Evolutionary conservation across 2,888 invertebrate species (phyloP).

Genomic region (Mesorhabditis spiculigera): DNA sequence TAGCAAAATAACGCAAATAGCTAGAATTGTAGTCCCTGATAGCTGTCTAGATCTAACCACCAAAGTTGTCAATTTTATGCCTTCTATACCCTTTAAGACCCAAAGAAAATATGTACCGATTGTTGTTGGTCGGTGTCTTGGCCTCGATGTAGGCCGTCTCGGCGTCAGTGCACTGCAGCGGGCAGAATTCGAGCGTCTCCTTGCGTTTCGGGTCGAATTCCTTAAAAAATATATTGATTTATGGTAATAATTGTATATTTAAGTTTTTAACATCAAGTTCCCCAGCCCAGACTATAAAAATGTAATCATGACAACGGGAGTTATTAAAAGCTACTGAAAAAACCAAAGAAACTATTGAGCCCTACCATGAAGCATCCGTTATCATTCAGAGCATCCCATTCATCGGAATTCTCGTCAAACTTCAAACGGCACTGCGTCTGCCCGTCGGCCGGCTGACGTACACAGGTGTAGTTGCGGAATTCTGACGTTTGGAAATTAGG

Average conservation of each 20-base stretch:
- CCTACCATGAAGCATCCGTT: conserved; percentile 6
- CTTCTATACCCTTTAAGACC: too few relatives aligned
- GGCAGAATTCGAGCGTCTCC: conserved; percentile 3
- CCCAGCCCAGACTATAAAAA: neutral
- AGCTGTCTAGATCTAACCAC: too few relatives aligned
- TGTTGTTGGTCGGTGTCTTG: neutral
- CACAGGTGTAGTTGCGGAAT: neutral
- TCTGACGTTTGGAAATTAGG: neutral
- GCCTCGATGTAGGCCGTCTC: neutral
- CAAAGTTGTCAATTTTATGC: too few relatives aligned
- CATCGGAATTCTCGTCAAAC: neutral
- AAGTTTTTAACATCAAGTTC: too few relatives aligned
- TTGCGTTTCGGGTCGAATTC: conserved; percentile 27
- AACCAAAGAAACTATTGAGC: neutral
- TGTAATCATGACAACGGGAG: neutral
- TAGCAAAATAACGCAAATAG: too few relatives aligned
- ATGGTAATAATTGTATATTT: too few relatives aligned
- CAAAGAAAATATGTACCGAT: neutral
- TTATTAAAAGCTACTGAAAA: too few relatives aligned
- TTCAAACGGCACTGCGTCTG: neutral
- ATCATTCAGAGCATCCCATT: conserved; percentile 6
- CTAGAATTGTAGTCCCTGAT: too few relatives aligned
- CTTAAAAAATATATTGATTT: conserved; percentile 14
- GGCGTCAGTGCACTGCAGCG: neutral
- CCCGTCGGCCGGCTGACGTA: neutral